Evolutionary conservation across 1,140 invertebrate genomes (phyloP).

Genomic region (Asbolus verrucosus): DNA sequence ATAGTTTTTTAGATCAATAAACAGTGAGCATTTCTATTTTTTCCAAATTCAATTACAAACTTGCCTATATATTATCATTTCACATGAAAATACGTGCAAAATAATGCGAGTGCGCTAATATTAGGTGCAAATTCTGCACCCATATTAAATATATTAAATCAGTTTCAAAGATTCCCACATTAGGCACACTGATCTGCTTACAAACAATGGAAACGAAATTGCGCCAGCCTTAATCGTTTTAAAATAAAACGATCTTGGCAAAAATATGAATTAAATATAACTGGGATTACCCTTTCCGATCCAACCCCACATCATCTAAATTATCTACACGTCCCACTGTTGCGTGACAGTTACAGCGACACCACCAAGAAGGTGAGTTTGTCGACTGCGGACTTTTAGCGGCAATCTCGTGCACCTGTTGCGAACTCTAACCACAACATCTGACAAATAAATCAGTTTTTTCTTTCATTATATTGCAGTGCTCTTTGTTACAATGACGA

Average conservation of each 20-base stretch:
- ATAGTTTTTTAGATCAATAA: no score
- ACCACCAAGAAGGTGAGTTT: slow-evolving; percentile 41
- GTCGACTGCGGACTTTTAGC: slow-evolving; percentile 47
- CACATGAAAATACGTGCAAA: no score
- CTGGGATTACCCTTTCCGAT: neutral
- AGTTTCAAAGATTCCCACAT: no score
- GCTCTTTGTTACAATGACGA: slow-evolving; percentile 42
- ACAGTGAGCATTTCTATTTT: no score
- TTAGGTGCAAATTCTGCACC: no score
- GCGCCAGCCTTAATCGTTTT: no score
- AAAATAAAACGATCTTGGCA: no score
- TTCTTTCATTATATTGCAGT: slow-evolving; percentile 52
- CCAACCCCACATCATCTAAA: neutral
- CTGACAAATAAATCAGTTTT: slow-evolving; percentile 57
- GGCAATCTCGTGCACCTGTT: slow-evolving; percentile 54
- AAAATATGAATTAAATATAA: slow-evolving; percentile 27
- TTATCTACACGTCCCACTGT: slow-evolving; percentile 26
- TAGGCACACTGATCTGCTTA: slow-evolving; percentile 24
- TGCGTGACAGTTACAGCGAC: slow-evolving; percentile 32
- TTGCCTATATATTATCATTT: no score
- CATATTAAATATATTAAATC: no score
- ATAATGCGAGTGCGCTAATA: no score
- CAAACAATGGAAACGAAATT: no score
- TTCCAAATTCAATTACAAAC: no score
- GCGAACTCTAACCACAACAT: slow-evolving; percentile 53